Base-by-base conservation (phyloP, 2,888 invertebrate species). In the Tholera decimalis region DNA sequence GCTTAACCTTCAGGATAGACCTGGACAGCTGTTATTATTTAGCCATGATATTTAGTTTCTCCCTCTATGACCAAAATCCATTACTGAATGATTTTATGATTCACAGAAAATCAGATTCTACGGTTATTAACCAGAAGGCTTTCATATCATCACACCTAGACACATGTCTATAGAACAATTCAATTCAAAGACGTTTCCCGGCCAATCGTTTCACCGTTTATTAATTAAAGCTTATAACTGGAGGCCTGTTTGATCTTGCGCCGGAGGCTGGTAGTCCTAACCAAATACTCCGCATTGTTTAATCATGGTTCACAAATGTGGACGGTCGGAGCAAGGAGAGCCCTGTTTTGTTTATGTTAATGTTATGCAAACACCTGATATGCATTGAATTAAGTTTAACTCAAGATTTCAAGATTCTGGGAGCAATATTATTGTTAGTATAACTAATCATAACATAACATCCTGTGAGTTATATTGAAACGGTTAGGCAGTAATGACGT, bases 211-310 rank as follows among this genome's bases (percentile, higher is more conserved):
- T 43, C 20, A 44, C 13, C 57, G 59, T 57, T 55, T 69, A 63
- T 74, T 73, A 69, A 74, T 69, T 74, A 79, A 72, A 53, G 65
- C 53, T 74, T 61, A 74, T 61, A 54, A 67, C 61, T 61, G 43
- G 50, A 66, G 55, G 60, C 46, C 41, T 58, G 59, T 72, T 65
- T 67, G 65, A 69, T 63, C 65, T 57, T 56, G 22, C 22, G 71
- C 46, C 71, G 22, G 39, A 41, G 47, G 55, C 37, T 41, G 20
- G 15, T 33, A 53, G 57, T 76, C 82, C 82, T 80, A 80, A 80
- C 66, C 47, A 80, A 80, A 80, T 79, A 82, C 73, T 79, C 66
- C 37, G 51, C 63, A 82, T 70, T 76, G 82, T 82, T 70, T 76
- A 73, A 79, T 73, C 53, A 70, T 67, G 64, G 64, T 62, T 51